Base-by-base conservation (phyloP, 2,888 invertebrate genomes). In the Miltochrista miniata region DNA sequence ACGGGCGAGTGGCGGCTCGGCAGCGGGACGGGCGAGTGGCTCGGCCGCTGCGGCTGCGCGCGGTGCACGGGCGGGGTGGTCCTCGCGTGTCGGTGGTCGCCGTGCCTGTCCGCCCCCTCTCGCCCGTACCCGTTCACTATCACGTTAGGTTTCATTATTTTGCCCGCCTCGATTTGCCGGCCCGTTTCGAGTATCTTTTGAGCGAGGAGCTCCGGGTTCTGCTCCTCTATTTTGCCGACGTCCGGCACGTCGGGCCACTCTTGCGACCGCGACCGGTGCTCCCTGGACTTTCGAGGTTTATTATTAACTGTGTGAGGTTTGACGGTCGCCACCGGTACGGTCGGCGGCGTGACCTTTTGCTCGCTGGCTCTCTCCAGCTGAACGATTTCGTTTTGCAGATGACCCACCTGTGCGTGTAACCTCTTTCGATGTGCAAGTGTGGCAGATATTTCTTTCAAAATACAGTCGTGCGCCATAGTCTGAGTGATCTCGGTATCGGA, bases 181-280 rank as follows among this genome's bases (percentile, higher is more conserved):
- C 97, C 97, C 0, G 96, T 97, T 83, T 97, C 97, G 34, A 97
- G 87, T 63, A 98, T 97, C 81, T 98, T 98, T 81, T 96, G 96
- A 0, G 97, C 97, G 47, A 97, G 87, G 45, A 97, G 93, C 83
- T 97, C 97, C 0, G 97, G 97, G 86, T 98, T 97, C 79, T 97
- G 97, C 79, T 98, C 98, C 76, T 97, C 96, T 54, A 97, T 97
- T 85, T 97, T 97, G 1, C 96, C 96, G 45, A 97, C 94, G 68
- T 97, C 97, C 1, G 97, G 97, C 30, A 97, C 96, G 70, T 97
- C 97, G 0, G 97, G 97, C 97, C 97, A 97, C 76, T 97, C 97
- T 74, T 97, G 97, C 0, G 97, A 96, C 2, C 97, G 93, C 7
- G 96, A 94, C 13, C 97, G 93, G 67, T 95, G 94, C 66, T 96